Evolutionary conservation across 2,113 vertebrate genomes (phyloP), one percentile per base, ranked within the genome.

Genomic region (Melanocharis versteri): DNA sequence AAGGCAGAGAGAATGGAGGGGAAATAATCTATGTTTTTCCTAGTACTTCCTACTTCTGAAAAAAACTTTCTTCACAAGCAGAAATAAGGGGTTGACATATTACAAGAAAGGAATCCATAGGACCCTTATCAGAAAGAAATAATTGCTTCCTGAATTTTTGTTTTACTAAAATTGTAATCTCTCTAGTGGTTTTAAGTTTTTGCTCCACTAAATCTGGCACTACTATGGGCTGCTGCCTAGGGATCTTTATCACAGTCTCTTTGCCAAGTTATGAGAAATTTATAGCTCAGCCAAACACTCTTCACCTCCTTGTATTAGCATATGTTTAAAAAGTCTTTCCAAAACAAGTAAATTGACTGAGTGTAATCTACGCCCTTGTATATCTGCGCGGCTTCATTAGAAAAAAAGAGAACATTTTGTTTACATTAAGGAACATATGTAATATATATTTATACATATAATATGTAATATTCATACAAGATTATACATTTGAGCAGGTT

Each of bases 21-120:
- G 23, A 2, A 5, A 22, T 53, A 21, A 3, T 3, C 39, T 9
- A 3, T 1, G 0, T 10, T 87, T 81, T 42, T 31, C 15, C 39
- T 17, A 40, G 7, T 31, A 66, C 54, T 54, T 82, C 21, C 30
- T 33, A 5, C 11, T 31, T 47, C 27, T 68, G 16, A 45, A 93
- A 48, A 48, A 62, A 86, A 20, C 19, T 8, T 17, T 45, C 12
- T 40, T 66, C 56, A 50, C 11, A 76, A 31, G 13, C 71, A 86
- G 44, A 76, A 48, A 44, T 4, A 7, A 2, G 69, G 16, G 1
- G 2, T 39, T 47, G 31, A 58, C 5, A 11, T 68, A 64, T 61
- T 83, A 40, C 19, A 65, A 53, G 71, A 80, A 71, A 10, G 26
- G n/a, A 91, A 80, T 33, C 11, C 7, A 9, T 45, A 35, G 5